Evolutionary conservation across 2,797 vertebrate genomes (phyloP).

Genomic region (Leptatherina wallacei): DNA sequence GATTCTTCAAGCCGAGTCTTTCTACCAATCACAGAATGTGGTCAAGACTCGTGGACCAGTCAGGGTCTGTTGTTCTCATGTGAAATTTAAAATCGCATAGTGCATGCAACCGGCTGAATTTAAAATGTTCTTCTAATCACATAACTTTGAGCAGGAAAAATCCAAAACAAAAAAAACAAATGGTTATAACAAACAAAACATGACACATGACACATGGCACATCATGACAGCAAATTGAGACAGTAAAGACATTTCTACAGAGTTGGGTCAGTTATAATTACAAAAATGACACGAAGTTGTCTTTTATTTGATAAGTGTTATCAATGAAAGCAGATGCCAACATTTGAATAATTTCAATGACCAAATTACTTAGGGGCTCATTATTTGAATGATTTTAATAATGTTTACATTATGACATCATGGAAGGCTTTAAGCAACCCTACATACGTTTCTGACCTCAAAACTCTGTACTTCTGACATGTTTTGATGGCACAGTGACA

Average conservation of each 20-base stretch:
- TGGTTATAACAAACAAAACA: neutral
- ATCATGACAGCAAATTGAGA: neutral
- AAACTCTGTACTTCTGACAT: too few relatives aligned
- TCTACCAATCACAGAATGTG: too few relatives aligned
- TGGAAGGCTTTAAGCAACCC: neutral
- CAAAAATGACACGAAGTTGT: neutral
- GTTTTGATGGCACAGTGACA: too few relatives aligned
- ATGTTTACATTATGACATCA: neutral
- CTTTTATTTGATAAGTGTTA: neutral
- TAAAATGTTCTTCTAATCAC: neutral
- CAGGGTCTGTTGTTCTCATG: neutral
- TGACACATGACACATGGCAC: too few relatives aligned
- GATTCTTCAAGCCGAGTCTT: too few relatives aligned
- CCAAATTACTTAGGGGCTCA: neutral
- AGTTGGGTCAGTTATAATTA: neutral
- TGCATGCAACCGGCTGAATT: neutral
- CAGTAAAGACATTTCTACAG: neutral
- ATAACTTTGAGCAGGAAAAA: neutral
- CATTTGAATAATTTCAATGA: neutral
- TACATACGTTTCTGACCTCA: too few relatives aligned
- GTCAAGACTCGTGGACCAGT: too few relatives aligned
- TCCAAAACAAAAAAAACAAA: neutral
- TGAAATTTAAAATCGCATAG: too few relatives aligned
- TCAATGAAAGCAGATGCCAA: neutral
- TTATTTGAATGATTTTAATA: too few relatives aligned